These are phyloP conservation scores for Iguana delicatissima DNA, from an alignment of 2,797 vertebrate genomes.

Conservation along the genomic window DNA sequence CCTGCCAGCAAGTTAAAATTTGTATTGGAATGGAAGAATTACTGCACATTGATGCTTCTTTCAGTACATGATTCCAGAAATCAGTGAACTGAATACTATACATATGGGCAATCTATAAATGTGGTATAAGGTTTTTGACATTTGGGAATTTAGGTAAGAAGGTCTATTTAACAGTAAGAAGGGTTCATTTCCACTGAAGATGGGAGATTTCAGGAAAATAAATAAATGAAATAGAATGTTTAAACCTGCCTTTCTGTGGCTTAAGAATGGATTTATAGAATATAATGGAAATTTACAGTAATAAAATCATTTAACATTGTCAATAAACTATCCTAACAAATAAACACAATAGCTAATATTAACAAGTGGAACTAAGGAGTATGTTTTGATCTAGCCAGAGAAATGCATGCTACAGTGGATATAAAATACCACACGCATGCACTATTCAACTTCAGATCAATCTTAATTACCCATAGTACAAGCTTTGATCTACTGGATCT, in stretches of 20 bases:
- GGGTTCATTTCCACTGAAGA: not conserved
- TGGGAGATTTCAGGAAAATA: not conserved
- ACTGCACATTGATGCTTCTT: not conserved
- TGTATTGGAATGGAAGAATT: not conserved
- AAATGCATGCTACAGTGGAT: constrained; percentile 7
- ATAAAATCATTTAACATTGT: not conserved
- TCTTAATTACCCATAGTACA: constrained; percentile 24
- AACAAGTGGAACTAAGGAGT: not conserved
- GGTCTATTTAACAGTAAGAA: not conserved
- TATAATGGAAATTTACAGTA: not conserved
- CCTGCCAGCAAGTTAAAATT: constrained; percentile 24
- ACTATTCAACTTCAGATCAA: not conserved
- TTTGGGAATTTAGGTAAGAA: constrained; percentile 3
- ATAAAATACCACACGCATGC: not conserved
- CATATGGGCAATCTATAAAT: not conserved
- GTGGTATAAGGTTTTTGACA: not conserved
- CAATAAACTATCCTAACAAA: not conserved
- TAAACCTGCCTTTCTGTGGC: not conserved
- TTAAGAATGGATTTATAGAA: not conserved
- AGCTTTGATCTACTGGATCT: constrained; percentile 36
- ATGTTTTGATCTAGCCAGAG: not conserved
- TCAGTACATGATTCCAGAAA: not conserved
- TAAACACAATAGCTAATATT: not conserved
- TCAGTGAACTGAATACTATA: not conserved
- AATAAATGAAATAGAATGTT: not conserved